Evolutionary conservation across 2,113 vertebrate genomes (phyloP).

Genomic region (Hydrochoerus hydrochaeris): DNA sequence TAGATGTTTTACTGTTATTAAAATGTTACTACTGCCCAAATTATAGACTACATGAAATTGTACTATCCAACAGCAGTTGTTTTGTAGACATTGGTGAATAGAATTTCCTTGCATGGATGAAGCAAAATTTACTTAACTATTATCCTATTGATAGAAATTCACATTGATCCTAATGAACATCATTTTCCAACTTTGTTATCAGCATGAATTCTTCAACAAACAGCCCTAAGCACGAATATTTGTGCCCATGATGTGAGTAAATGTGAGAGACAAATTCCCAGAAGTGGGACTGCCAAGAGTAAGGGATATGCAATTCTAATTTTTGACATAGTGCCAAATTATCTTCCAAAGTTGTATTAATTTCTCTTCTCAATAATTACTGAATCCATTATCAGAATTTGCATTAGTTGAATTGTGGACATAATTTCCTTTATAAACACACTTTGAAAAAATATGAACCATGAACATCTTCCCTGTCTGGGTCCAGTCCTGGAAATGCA

Average conservation of each 20-base stretch:
- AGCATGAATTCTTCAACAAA: background rate
- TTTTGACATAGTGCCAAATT: slow-evolving; percentile 4
- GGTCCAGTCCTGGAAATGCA: background rate
- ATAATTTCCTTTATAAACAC: background rate
- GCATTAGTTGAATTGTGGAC: background rate
- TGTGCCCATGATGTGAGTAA: background rate
- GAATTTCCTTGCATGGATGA: background rate
- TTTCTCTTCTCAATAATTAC: background rate
- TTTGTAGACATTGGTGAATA: slow-evolving; percentile 25
- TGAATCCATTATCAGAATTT: slow-evolving; percentile 9
- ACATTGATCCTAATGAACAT: background rate
- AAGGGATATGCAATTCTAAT: background rate
- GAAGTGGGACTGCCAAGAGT: background rate
- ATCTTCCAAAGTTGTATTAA: background rate
- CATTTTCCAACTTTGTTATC: background rate
- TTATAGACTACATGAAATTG: background rate
- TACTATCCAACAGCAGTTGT: background rate
- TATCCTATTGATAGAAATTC: background rate
- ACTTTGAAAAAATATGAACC: background rate
- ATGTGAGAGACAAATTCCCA: background rate
- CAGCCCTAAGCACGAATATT: background rate
- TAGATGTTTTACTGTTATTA: background rate
- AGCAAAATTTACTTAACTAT: background rate
- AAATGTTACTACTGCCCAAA: background rate
- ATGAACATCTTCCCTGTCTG: background rate